Percentiles rank a stretch among this genome's conserved stretches.
Evolutionary conservation across 2,113 vertebrate species (phyloP).

Genomic region (Centropus bengalensis): DNA sequence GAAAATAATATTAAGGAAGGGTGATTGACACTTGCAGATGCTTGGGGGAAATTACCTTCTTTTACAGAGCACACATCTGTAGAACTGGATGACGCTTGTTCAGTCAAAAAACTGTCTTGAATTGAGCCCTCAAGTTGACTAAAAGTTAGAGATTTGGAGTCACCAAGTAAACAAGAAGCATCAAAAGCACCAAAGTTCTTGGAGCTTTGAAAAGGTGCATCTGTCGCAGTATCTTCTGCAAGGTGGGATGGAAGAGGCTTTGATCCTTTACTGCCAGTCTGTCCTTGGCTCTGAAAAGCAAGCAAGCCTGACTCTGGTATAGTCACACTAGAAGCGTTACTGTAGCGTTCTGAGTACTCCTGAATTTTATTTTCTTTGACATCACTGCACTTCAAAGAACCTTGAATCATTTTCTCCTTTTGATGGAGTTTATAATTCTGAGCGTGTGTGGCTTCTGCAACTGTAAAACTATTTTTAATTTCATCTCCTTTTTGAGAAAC

Average conservation of each 20-base stretch:
- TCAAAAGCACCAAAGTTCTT: background rate
- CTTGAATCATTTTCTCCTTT: background rate
- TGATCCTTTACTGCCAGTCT: background rate
- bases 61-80: background rate
- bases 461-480: background rate
- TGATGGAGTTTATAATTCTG: background rate
- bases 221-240: background rate
- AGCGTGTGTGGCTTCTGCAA: background rate
- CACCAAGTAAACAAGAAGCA: background rate
- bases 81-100: background rate
- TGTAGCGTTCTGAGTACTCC: background rate
- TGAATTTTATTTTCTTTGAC: background rate
- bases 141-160: background rate
- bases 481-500: background rate
- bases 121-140: background rate
- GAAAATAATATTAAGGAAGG: background rate
- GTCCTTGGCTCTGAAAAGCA: background rate
- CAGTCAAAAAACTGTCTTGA: background rate
- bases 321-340: background rate
- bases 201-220: constrained; percentile 21
- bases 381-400: background rate
- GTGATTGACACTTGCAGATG: background rate
- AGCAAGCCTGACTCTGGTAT: background rate
- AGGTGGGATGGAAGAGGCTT: background rate
- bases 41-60: background rate